phyloP scores from a whole-genome alignment of 53 echinoderm and acorn worm genomes.

The Glandiceps talaboti region DNA sequence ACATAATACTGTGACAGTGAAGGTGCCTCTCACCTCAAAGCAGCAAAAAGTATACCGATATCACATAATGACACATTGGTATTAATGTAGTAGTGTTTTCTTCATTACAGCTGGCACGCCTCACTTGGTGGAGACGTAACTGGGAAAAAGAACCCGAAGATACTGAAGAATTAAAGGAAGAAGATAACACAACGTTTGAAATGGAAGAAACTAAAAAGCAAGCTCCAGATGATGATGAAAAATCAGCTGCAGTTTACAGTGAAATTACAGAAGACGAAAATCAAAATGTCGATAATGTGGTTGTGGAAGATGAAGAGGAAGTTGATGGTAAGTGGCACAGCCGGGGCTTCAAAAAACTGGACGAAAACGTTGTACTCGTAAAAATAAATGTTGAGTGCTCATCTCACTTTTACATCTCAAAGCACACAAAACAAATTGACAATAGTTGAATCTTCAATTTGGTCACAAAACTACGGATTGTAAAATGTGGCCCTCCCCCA shows the following conservation, averaged over 20 bases:
- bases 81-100: background rate
- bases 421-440: too few relatives aligned
- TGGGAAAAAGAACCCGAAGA: constrained; percentile 21
- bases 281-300: constrained; percentile 11
- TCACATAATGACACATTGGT: background rate
- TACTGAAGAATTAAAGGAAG: constrained; percentile 30
- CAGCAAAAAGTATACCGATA: background rate
- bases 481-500: too few relatives aligned
- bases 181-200: constrained; percentile 11
- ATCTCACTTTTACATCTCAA: too few relatives aligned
- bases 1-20: too few relatives aligned
- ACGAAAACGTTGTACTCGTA: too few relatives aligned
- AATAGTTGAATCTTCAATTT: too few relatives aligned
- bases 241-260: constrained; percentile 1
- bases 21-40: too few relatives aligned
- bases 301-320: constrained; percentile 16
- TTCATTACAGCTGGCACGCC: constrained; percentile 33
- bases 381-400: too few relatives aligned
- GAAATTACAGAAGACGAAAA: constrained; percentile 13
- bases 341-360: too few relatives aligned
- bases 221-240: constrained; percentile 16
- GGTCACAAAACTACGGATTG: too few relatives aligned
- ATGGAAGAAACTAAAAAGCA: background rate
- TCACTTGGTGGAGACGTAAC: constrained; percentile 67
- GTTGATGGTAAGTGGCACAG: background rate